A percentile compares a stretch with the other conserved stretches of the same genome.
phyloP scores from a whole-genome alignment of 2,113 vertebrate species.

The Rhynchomys soricoides region DNA sequence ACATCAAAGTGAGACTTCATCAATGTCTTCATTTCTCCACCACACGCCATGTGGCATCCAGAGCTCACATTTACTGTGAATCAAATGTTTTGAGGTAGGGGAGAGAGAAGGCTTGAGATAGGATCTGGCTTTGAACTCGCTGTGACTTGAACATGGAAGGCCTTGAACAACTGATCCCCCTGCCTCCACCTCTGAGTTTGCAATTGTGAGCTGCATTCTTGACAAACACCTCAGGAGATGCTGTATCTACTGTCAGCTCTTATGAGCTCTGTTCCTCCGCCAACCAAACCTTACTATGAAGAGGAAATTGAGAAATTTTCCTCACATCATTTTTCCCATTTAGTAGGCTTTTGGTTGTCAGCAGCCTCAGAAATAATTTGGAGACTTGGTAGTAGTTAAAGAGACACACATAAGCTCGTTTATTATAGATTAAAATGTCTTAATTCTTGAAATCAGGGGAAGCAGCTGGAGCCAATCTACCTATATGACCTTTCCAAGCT shows the following conservation, averaged over 20 bases:
- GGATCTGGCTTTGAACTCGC: background rate
- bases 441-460: conserved; percentile 26
- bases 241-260: background rate
- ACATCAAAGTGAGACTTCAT: background rate
- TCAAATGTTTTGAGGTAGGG: background rate
- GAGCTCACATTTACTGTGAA: background rate
- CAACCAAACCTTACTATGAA: background rate
- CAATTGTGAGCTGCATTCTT: background rate
- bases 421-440: conserved; percentile 12
- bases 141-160: background rate
- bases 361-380: conserved; percentile 26
- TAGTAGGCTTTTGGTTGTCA: conserved; percentile 44
- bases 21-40: background rate
- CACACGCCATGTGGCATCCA: background rate
- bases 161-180: background rate
- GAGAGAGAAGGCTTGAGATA: background rate
- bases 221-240: background rate
- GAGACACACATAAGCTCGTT: conserved; percentile 11
- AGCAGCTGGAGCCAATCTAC: conserved; percentile 32
- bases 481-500: background rate
- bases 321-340: conserved; percentile 24
- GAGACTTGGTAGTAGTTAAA: conserved; percentile 38
- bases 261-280: background rate
- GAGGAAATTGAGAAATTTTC: conserved; percentile 49
- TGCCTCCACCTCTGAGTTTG: background rate